Base-by-base conservation (phyloP, 2,113 vertebrate genomes). In the Emydocephalus ijimae region DNA sequence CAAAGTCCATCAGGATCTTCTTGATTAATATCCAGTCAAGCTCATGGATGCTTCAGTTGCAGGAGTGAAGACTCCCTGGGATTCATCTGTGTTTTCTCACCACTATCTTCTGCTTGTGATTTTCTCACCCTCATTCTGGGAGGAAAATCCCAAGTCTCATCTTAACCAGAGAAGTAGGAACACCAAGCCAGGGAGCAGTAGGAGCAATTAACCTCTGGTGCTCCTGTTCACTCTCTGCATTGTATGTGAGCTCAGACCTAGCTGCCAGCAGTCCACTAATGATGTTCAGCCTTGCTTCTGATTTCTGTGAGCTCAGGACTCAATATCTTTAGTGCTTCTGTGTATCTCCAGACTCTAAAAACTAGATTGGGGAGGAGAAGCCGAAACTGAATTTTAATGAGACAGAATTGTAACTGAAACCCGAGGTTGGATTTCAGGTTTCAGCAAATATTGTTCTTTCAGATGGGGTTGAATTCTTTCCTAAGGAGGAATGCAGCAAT, bases 1-100 rank as follows among this genome's bases (percentile, higher is more conserved):
- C 92, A 90, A 90, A 52, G n/a, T 89, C 88, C 64, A 92, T 92
- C 61, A 89, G 89, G 52, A 26, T 48, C n/a, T 86, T 92, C 59
- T 85, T 89, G 87, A 85, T 92, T 86, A 90, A 61, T 90, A 61
- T 50, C 23, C 23, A 92, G 59, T 52, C 88, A 90, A 39, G 69
- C 59, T 85, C 61, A 39, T 39, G 20, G 52, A 59, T 86, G 74
- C 69, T 61, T 61, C 88, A 86, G 1, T 52, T 86, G 74, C 69
- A 85, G 23, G 52, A 86, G 7, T 15, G 21, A 21, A 24, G 20
- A 45, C 23, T 2, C 54, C 18, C 26, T 24, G 57, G 88, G 85
- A 59, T 24, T 21, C 45, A 3, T 86, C 56, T 18, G 9, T 61
- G 21, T 50, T 85, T 54, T 50, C 21, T 34, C 55, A 24, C 12